Evolutionary conservation across 2,888 invertebrate species (phyloP), one percentile per base, ranked within the genome.

Genomic region (Nymphalis urticae): DNA sequence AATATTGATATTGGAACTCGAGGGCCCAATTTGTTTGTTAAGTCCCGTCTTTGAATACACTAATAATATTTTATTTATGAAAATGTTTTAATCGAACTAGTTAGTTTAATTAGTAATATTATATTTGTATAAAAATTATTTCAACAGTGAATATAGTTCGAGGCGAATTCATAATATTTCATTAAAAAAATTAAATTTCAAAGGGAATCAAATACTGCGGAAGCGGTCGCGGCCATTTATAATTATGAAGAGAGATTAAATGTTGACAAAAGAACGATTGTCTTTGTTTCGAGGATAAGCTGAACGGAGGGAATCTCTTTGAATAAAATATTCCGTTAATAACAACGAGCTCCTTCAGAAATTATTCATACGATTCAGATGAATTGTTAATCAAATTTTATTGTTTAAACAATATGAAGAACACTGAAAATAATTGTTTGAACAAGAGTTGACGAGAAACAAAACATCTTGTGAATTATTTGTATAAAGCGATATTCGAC

Each of bases 251-350:
- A 13, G 24, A 24, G 24, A 53, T 53, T 21, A 53, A 24, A 24
- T 16, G 16, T 53, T 10, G 21, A 53, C 53, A 53, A 53, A 53
- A 4, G 24, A 53, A 24, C 53, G 53, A 53, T 53, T 53, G 27
- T 53, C 53, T 24, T 53, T 53, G 53, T 53, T 53, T 16, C 24
- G 24, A 5, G 24, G 53, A 53, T 53, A 53, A 53, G 27, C 53
- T 27, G 53, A 21, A 24, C 24, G 24, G 21, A 13, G 24, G 42
- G 42, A 42, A 24, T 53, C 53, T 24, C 53, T 53, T 24, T 16
- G 16, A 53, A 53, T 53, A 21, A 53, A 53, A 42, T 42, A 42
- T 53, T 16, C 24, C 53, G 16, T 16, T 53, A 21, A 24, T 42
- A 24, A 53, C 24, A 24, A 24, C 21, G 24, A 53, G 16, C 13